Percentiles rank a stretch among this genome's conserved stretches.
Evolutionary conservation across 2,113 vertebrate species (phyloP).

Genomic region (Oryzias woworae): DNA sequence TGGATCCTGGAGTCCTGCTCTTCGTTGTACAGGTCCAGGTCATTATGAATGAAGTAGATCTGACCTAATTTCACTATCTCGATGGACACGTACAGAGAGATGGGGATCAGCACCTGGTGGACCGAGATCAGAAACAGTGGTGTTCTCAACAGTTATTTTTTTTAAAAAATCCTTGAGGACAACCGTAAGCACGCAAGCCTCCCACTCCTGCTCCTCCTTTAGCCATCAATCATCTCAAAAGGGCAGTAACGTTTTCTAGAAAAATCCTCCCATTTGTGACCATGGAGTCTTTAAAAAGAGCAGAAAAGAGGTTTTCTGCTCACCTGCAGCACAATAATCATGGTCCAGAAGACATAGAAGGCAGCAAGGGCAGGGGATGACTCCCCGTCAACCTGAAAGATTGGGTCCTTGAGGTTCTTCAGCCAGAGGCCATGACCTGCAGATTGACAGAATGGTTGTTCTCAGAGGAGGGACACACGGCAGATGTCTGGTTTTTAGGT

Average conservation of each 20-base stretch:
- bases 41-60: conserved; percentile 93
- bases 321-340: conserved; percentile 98
- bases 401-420: conserved; percentile 63
- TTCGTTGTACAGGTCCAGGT: conserved; percentile 87
- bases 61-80: conserved; percentile 95
- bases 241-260: no score
- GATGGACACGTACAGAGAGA: conserved; percentile 96
- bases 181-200: no score
- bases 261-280: no score
- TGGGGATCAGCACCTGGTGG: conserved; percentile 91
- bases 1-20: conserved; percentile 83
- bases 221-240: no score
- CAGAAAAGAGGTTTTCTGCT: not conserved
- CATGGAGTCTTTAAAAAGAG: no score
- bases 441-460: conserved; percentile 29
- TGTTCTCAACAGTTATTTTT: not conserved
- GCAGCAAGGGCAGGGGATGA: conserved; percentile 79
- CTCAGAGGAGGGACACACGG: no score
- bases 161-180: no score
- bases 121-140: conserved; percentile 3
- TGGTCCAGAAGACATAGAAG: conserved; percentile 96
- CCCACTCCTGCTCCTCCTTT: no score
- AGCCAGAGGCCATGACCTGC: conserved; percentile 91
- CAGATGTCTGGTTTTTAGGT: not conserved
- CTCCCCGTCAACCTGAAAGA: conserved; percentile 77